Evolutionary conservation across 2,888 invertebrate species (phyloP).

Genomic region (Matsumyia berberina): DNA sequence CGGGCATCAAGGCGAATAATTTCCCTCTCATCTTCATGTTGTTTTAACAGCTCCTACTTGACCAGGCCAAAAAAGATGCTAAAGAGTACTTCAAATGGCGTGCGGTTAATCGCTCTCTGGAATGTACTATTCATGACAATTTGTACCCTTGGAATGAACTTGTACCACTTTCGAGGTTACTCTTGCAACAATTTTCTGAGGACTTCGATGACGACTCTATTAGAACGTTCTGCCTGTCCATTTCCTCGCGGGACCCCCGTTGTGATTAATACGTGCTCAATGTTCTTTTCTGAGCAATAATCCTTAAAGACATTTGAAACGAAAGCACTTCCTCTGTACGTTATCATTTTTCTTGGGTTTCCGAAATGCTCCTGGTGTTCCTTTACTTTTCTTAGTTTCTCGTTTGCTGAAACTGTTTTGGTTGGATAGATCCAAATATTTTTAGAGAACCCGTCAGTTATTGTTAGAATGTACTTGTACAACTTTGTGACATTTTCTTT

Average conservation of each 20-base stretch:
- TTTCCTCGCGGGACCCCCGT: constrained; percentile 9
- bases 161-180: constrained; percentile 10
- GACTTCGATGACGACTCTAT: not conserved
- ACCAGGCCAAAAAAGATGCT: not conserved
- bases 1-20: not conserved
- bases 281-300: not conserved
- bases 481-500: constrained; percentile 9
- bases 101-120: not conserved
- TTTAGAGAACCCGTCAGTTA: constrained; percentile 16
- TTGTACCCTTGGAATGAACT: constrained; percentile 3
- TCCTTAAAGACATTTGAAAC: not conserved
- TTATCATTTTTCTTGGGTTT: not conserved
- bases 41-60: not conserved
- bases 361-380: constrained; percentile 9
- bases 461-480: constrained; percentile 14
- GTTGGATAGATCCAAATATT: constrained; percentile 17
- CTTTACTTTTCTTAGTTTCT: not conserved
- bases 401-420: constrained; percentile 10
- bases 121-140: not conserved
- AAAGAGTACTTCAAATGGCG: constrained; percentile 2
- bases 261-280: constrained; percentile 1
- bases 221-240: not conserved
- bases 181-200: not conserved
- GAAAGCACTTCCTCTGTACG: constrained; percentile 1
- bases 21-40: not conserved